A percentile compares a stretch with the other conserved stretches of the same genome.
Evolutionary conservation across 2,888 invertebrate genomes (phyloP).

Genomic region (Hydroisotoma schaefferi): DNA sequence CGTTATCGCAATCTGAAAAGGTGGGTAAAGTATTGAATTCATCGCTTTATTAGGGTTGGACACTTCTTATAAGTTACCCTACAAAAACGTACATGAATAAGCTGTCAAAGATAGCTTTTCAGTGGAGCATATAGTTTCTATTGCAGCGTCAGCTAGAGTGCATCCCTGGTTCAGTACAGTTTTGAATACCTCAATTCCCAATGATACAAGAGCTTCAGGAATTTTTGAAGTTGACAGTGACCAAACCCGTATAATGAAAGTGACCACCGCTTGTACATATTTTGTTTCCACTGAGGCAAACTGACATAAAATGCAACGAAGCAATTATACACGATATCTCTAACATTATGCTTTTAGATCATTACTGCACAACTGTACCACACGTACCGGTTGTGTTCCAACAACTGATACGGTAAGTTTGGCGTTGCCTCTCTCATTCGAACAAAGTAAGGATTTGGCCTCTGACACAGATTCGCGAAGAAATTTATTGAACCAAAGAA

Average conservation of each 20-base stretch:
- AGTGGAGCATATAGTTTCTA: background rate
- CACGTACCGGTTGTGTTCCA: too few species aligned
- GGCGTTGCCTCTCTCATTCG: too few species aligned
- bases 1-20: constrained; percentile 12
- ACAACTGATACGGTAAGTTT: too few species aligned
- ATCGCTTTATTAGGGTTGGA: too few species aligned
- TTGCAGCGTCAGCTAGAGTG: constrained; percentile 12
- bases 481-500: constrained; percentile 10
- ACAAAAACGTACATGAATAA: background rate
- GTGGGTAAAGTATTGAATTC: background rate
- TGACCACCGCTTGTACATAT: constrained; percentile 19
- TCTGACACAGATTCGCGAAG: constrained; percentile 8
- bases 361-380: too few species aligned
- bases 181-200: background rate
- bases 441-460: background rate
- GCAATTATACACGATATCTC: too few species aligned
- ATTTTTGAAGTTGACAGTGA: background rate
- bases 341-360: too few species aligned
- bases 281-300: background rate
- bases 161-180: background rate
- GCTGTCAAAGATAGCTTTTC: background rate
- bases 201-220: background rate
- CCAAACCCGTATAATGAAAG: constrained; percentile 16
- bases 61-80: too few species aligned
- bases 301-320: background rate